Evolutionary conservation across 2,888 invertebrate genomes (phyloP).

Genomic region (Nomada ferruginata): DNA sequence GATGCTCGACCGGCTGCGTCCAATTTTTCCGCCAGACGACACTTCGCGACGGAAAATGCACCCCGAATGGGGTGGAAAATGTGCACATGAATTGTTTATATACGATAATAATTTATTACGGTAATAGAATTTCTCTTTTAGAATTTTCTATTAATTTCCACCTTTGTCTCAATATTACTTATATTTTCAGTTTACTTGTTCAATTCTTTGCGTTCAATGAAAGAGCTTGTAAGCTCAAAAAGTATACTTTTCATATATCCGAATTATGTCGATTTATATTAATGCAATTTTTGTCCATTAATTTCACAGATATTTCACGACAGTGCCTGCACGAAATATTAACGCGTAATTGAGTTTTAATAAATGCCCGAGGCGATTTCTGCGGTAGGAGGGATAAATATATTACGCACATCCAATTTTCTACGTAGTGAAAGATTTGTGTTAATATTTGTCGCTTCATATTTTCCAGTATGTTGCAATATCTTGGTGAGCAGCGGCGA

Average conservation of each 20-base stretch:
- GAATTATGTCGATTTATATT: no score
- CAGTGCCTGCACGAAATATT: no score
- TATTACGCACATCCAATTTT: slow-evolving; percentile 1
- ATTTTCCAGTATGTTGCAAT: slow-evolving; percentile 38
- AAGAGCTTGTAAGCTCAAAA: no score
- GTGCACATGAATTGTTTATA: background rate
- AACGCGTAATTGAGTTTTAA: background rate
- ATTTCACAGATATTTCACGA: no score
- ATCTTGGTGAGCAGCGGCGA: slow-evolving; percentile 34
- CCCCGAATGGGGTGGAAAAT: background rate
- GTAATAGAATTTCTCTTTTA: no score
- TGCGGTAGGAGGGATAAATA: background rate
- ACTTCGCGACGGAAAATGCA: slow-evolving; percentile 5
- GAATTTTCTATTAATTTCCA: no score
- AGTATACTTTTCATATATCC: no score
- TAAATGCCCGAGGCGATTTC: background rate
- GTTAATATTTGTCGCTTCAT: slow-evolving; percentile 38
- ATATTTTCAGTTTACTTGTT: background rate
- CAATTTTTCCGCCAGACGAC: slow-evolving; percentile 27
- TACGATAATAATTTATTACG: no score
- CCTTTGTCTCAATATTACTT: no score
- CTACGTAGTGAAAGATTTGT: background rate
- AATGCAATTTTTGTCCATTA: no score
- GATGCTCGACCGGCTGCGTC: slow-evolving; percentile 10
- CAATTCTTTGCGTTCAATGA: background rate